Evolutionary conservation across 1,140 invertebrate genomes (phyloP), one percentile per base, ranked within the genome.

Genomic region (Parasteatoda tepidariorum): DNA sequence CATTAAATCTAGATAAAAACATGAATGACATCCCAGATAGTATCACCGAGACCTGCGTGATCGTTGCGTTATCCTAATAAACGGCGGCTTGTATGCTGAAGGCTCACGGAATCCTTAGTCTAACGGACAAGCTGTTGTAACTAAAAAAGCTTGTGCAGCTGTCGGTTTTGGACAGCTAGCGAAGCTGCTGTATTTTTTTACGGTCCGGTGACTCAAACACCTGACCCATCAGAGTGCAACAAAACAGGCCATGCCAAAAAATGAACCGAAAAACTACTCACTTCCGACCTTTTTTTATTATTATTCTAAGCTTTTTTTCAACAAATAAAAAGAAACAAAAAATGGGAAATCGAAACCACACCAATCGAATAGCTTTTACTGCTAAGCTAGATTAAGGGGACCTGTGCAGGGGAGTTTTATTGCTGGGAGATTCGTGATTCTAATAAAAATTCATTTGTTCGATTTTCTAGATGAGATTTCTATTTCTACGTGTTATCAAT

Each of bases 271-370:
- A 71, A 71, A 55, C 28, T 26, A 55, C 68, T 31, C 15, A 41
- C 28, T 71, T 71, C 68, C 41, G 68, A 71, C 68, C 68, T 55
- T n/a, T n/a, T n/a, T n/a, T n/a, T n/a, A n/a, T n/a, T n/a, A 71
- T 55, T 71, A 11, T 54, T 54, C 30, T 30, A 15, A 54, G 28
- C 30, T 2, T 26, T 28, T 71, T 30, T 13, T 41, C n/a, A n/a
- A n/a, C n/a, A n/a, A n/a, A n/a, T n/a, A n/a, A n/a, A n/a, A n/a
- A n/a, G n/a, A n/a, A n/a, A n/a, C n/a, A n/a, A n/a, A n/a, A 41
- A 6, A 41, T 41, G 5, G 13, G 38, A 41, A 5, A 41, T 6
- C 5, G 38, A 41, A 41, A 13, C 13, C 13, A 13, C 13, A 41
- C 38, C n/a, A 41, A 41, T 41, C 38, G 13, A 41, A 6, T 41